These are phyloP conservation scores for Steatocranus sp. DNA, from an alignment of 2,797 vertebrate species.

Conservation along the genomic window DNA sequence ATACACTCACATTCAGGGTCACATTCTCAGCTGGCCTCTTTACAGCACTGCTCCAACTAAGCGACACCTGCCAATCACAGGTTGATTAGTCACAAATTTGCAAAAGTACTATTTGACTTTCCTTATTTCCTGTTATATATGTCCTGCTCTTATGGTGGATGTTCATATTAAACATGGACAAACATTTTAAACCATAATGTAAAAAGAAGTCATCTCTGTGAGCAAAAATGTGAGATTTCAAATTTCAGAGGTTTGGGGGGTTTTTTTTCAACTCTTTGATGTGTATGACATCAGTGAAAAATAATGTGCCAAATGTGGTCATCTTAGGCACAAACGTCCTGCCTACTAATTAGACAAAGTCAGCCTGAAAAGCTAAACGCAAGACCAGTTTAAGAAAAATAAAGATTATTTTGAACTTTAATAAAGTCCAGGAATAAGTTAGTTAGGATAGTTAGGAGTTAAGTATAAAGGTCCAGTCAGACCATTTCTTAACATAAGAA, in stretches of 20 bases:
- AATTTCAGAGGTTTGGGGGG: background rate
- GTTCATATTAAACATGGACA: background rate
- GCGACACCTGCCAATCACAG: conserved; percentile 73
- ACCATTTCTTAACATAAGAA: background rate
- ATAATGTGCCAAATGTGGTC: background rate
- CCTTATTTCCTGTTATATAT: background rate
- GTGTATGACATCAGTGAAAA: background rate
- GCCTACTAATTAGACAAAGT: background rate
- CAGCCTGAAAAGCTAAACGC: background rate
- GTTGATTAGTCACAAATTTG: background rate
- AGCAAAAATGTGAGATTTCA: background rate
- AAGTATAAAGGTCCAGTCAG: background rate
- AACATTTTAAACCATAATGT: background rate
- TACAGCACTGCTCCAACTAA: conserved; percentile 77
- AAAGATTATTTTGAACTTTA: background rate
- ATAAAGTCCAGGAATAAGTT: background rate
- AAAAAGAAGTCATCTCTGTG: background rate
- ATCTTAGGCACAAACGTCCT: background rate
- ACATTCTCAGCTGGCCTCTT: conserved; percentile 74
- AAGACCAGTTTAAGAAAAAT: background rate
- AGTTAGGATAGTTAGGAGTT: background rate
- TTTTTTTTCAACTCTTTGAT: background rate
- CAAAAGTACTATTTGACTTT: background rate
- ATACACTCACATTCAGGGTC: conserved; percentile 73
- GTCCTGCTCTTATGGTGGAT: background rate